A percentile compares a stretch with the other conserved stretches of the same genome.
Evolutionary conservation across 1,140 invertebrate species (phyloP).

Genomic region (Aphelinus atriplicis): DNA sequence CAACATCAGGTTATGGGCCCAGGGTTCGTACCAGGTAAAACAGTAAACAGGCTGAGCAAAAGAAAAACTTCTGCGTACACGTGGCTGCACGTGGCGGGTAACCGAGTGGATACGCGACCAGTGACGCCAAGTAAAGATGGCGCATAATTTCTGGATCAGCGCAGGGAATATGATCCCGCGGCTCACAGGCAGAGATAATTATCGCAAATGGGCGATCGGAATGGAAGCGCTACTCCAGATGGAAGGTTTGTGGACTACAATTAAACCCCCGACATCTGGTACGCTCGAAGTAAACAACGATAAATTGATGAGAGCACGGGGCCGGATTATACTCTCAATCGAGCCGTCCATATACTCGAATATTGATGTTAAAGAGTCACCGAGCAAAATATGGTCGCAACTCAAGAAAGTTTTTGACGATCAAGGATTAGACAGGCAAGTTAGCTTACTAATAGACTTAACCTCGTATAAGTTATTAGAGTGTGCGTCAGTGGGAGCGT

Average conservation of each 20-base stretch:
- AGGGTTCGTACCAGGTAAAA: background rate
- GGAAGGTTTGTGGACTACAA: background rate
- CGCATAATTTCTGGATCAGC: too few relatives aligned
- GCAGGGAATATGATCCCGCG: background rate
- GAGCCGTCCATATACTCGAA: background rate
- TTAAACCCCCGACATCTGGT: background rate
- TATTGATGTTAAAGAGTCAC: background rate
- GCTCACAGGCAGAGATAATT: conserved; percentile 3
- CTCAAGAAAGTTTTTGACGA: too few relatives aligned
- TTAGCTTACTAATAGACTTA: too few relatives aligned
- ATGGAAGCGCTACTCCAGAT: background rate
- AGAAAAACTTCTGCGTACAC: background rate
- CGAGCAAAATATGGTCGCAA: too few relatives aligned
- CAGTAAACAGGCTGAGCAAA: background rate
- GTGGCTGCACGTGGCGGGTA: background rate
- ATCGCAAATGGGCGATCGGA: background rate
- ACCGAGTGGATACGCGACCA: background rate
- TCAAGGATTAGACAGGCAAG: too few relatives aligned
- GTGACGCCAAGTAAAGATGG: too few relatives aligned
- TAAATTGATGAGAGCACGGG: background rate
- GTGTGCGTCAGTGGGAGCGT: too few relatives aligned
- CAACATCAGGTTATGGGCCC: background rate
- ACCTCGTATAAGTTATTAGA: too few relatives aligned
- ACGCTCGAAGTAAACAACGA: background rate
- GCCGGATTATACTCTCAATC: background rate